Evolutionary conservation across 2,797 vertebrate genomes (phyloP).

Genomic region (Gadopsis bispinosus): DNA sequence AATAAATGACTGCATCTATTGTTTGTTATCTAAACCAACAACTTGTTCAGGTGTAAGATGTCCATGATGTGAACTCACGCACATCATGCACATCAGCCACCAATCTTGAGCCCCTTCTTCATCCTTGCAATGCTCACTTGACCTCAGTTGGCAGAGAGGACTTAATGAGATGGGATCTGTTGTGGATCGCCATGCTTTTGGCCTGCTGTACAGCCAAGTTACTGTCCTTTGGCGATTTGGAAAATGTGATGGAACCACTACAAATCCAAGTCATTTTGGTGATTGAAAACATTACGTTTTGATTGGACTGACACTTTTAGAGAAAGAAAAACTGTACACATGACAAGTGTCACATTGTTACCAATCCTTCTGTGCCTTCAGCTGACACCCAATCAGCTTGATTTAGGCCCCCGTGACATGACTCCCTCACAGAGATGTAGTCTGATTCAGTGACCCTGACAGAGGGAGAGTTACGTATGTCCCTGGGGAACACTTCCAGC

Average conservation of each 20-base stretch:
- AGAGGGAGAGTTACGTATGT: slow-evolving; percentile 48
- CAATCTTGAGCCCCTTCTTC: neutral
- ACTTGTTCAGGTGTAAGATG: neutral
- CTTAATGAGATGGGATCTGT: slow-evolving; percentile 40
- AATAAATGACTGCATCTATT: slow-evolving; percentile 29
- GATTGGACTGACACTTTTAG: slow-evolving; percentile 4
- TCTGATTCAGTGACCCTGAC: slow-evolving; percentile 34
- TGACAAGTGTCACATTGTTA: neutral
- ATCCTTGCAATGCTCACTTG: slow-evolving; percentile 18
- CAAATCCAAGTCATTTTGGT: slow-evolving; percentile 22
- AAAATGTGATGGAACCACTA: slow-evolving; percentile 30
- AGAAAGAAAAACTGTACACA: neutral
- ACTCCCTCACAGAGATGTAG: slow-evolving; percentile 21
- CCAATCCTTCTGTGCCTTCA: neutral
- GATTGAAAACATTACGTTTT: slow-evolving; percentile 16
- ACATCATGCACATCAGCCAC: slow-evolving; percentile 1
- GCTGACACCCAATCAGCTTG: slow-evolving; percentile 8
- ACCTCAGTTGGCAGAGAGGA: slow-evolving; percentile 4
- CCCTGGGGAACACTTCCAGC: slow-evolving; percentile 58
- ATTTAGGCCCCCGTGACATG: slow-evolving; percentile 32
- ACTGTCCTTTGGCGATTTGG: slow-evolving; percentile 18
- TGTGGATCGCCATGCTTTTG: slow-evolving; percentile 19
- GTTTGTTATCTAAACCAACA: slow-evolving; percentile 29
- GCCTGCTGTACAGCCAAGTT: neutral
- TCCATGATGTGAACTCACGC: slow-evolving; percentile 4